Evolutionary conservation across 2,797 vertebrate genomes (phyloP).

Genomic region (Pantherophis vulpinus): DNA sequence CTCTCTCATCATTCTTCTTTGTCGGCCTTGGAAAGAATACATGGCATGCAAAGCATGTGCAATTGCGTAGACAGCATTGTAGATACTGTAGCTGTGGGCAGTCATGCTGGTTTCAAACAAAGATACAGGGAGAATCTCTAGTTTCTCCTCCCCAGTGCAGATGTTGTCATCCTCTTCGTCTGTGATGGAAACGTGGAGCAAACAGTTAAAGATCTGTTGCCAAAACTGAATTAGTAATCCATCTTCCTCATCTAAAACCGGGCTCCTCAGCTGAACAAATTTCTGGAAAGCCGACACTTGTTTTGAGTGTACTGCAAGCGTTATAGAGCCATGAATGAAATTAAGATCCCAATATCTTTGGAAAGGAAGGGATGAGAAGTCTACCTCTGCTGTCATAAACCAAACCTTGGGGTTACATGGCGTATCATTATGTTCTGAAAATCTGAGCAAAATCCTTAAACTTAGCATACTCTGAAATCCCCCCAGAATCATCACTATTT

Average conservation of each 20-base stretch:
- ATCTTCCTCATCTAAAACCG: background rate
- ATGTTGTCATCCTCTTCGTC: background rate
- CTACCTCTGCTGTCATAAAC: background rate
- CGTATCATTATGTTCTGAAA: background rate
- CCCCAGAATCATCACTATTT: background rate
- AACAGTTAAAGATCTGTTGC: background rate
- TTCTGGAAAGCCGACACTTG: background rate
- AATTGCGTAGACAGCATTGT: background rate
- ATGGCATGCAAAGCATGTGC: background rate
- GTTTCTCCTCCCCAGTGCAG: background rate
- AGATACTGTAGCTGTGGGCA: background rate
- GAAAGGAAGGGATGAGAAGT: background rate
- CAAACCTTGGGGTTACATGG: background rate
- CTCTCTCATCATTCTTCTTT: background rate
- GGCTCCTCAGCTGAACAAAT: background rate
- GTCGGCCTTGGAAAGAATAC: background rate
- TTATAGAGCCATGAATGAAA: background rate
- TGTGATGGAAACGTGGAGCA: background rate
- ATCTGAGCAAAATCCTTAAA: background rate
- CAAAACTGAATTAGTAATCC: background rate
- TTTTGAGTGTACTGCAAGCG: background rate
- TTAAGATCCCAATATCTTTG: background rate
- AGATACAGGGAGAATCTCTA: background rate
- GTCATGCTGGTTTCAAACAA: background rate
- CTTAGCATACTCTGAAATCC: background rate